Conservation (phyloP, 2,113 vertebrate species). For the Stigmatopora argus region DNA sequence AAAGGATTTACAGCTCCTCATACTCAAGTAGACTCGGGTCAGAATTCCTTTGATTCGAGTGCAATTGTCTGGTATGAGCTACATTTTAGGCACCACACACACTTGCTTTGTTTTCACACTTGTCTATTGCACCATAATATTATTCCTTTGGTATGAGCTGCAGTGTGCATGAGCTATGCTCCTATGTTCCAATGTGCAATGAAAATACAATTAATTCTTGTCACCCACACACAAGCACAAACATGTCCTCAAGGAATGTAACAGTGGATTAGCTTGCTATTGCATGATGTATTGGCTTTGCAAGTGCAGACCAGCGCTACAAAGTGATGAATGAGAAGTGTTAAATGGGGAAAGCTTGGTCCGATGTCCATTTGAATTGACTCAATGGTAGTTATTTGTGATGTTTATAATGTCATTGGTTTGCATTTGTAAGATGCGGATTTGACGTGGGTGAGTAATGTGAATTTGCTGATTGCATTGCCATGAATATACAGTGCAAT, state of each 20-base stretch:
- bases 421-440: neutral
- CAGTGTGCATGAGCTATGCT: neutral
- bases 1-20: no score
- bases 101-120: neutral
- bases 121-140: neutral
- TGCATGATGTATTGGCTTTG: conserved; percentile 4
- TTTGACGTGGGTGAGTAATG: neutral
- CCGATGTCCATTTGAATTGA: conserved; percentile 28
- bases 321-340: neutral
- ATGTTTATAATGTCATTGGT: conserved; percentile 29
- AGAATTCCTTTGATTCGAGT: no score
- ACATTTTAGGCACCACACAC: neutral
- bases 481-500: neutral
- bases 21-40: no score
- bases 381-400: conserved; percentile 25
- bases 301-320: conserved; percentile 5
- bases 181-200: neutral
- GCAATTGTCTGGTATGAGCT: neutral
- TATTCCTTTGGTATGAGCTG: neutral
- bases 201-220: neutral
- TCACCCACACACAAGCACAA: neutral
- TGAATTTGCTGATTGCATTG: neutral
- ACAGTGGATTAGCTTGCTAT: neutral
- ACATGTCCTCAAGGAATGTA: neutral
- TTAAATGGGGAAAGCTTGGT: neutral